Base-by-base conservation (phyloP, 2,113 vertebrate genomes). In the Periophthalmus modestus region DNA sequence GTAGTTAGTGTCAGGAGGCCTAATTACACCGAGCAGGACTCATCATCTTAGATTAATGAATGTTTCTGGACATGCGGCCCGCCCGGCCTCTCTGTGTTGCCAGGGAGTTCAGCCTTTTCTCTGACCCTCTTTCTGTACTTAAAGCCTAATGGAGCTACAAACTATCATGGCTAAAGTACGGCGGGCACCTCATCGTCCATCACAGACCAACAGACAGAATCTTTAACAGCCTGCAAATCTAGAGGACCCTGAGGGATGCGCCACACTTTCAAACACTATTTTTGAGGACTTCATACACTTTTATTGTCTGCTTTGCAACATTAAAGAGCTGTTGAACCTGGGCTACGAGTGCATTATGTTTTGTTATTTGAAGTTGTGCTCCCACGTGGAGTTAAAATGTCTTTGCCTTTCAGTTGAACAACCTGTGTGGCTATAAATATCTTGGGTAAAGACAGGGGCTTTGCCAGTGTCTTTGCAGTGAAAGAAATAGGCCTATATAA, bases 1-100 rank as follows among this genome's bases (percentile, higher is more conserved):
- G 72, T 72, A 81, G 19, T 72, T 66, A 79, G 82, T 91, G 88
- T 92, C 90, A 84, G 80, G 82, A 89, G 88, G 86, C 88, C 87
- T 89, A 90, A 88, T 90, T 89, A 89, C 82, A 78, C 82, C 73
- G 68, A 83, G 83, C 83, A 86, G 87, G 82, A 87, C 90, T 85
- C 85, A 86, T 91, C 91, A 82, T 85, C 71, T 88, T 86, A 85
- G 89, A 90, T 91, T 89, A 91, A 90, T 91, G 88, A 88, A 85
- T 88, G 81, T 89, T 88, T 59, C 74, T 74, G 82, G 86, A 79
- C 76, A 66, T 73, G 70, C 82, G 80, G 81, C 77, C 74, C 66
- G 77, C 79, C 77, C 54, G 24, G 72, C 66, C 82, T 79, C 87
- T 65, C 55, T 85, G 79, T 86, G 87, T 82, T 88, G 83, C 87